Evolutionary conservation across 2,113 vertebrate genomes (phyloP).

Genomic region (Dicentrarchus labrax): DNA sequence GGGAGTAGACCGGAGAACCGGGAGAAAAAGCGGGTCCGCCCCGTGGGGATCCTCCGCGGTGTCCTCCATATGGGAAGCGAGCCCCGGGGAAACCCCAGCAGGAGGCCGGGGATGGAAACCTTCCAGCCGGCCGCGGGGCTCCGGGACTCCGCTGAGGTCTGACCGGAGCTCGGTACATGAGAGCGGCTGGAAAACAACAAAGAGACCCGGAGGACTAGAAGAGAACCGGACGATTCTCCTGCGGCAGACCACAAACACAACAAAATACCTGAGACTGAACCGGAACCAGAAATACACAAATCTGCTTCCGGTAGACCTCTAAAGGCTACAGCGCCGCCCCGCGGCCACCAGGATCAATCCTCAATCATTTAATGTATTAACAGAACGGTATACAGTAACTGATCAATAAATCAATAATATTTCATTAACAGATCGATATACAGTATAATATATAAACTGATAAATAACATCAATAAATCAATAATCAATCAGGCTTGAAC

Average conservation of each 20-base stretch:
- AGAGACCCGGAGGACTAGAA: neutral
- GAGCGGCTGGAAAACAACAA: neutral
- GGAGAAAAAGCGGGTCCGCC: neutral
- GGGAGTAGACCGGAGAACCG: conserved; percentile 2
- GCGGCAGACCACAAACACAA: neutral
- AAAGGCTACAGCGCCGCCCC: neutral
- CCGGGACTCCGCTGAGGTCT: conserved; percentile 56
- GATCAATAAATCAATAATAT: no score
- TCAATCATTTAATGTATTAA: no score
- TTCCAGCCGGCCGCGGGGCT: conserved; percentile 30
- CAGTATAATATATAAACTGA: no score
- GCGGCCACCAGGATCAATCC: neutral
- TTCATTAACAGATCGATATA: no score
- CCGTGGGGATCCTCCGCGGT: neutral
- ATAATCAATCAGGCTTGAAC: no score
- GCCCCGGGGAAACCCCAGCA: conserved; percentile 38
- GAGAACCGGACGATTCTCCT: neutral
- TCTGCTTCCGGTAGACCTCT: no score
- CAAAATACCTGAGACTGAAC: neutral
- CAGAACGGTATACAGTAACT: no score
- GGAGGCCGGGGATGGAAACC: conserved; percentile 35
- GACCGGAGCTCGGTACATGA: conserved; percentile 55
- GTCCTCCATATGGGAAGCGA: conserved; percentile 32
- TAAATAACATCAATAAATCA: no score
- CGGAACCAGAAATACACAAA: conserved; percentile 4